A percentile compares a stretch with the other conserved stretches of the same genome.
Evolutionary conservation across 2,797 vertebrate genomes (phyloP).

Genomic region (Gambelia wislizenii): DNA sequence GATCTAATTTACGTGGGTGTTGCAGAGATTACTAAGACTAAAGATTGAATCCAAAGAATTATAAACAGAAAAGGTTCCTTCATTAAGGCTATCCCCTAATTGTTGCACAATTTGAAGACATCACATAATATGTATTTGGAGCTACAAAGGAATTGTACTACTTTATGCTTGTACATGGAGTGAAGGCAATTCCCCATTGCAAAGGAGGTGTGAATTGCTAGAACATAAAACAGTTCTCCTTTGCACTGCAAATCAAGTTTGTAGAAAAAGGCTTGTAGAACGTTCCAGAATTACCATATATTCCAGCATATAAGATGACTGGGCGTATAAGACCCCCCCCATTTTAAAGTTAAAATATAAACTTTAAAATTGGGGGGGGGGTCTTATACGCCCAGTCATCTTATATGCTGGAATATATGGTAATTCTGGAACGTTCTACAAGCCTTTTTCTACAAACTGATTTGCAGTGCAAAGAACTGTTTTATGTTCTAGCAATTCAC

Average conservation of each 20-base stretch:
- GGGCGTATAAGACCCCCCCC: too few relatives aligned
- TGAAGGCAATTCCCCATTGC: not conserved
- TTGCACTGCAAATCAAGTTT: not conserved
- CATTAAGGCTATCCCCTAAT: not conserved
- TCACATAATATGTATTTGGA: not conserved
- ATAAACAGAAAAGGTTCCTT: not conserved
- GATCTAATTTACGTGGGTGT: not conserved
- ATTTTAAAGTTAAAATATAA: too few relatives aligned
- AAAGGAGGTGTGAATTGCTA: not conserved
- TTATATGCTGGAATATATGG: too few relatives aligned
- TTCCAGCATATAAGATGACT: too few relatives aligned
- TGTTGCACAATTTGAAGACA: not conserved
- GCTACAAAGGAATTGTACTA: not conserved
- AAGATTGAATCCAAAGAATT: not conserved
- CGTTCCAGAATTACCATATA: not conserved
- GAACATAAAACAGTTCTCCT: not conserved
- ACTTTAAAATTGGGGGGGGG: too few relatives aligned
- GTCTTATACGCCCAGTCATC: too few relatives aligned
- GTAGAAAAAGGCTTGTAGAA: not conserved
- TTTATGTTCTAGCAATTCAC: not conserved
- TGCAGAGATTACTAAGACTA: not conserved
- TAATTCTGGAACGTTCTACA: not conserved
- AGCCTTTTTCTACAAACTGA: not conserved
- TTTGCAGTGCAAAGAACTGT: not conserved
- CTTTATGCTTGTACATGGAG: not conserved